These are phyloP conservation scores for Oncorhynchus mykiss DNA, from an alignment of 2,113 vertebrate genomes.

Conservation along the genomic window DNA sequence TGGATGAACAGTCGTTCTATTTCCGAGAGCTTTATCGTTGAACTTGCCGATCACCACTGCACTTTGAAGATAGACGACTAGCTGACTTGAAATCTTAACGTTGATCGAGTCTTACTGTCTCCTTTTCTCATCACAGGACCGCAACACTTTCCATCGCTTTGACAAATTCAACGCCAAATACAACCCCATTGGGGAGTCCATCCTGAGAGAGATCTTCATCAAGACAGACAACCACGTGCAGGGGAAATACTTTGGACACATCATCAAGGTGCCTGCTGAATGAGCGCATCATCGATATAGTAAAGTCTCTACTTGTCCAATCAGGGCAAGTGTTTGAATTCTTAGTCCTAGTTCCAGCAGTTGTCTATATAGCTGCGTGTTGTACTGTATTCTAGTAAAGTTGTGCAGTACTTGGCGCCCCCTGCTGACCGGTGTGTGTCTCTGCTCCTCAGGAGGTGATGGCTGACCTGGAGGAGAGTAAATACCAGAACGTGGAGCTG, in stretches of 20 bases:
- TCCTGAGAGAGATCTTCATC: slow-evolving; percentile 97
- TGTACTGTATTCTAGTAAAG: background rate
- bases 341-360: too few relatives aligned
- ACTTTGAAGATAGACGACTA: background rate
- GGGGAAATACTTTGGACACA: slow-evolving; percentile 96
- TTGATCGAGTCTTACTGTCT: background rate
- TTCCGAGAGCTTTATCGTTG: background rate
- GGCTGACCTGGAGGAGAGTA: slow-evolving; percentile 80
- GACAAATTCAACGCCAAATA: slow-evolving; percentile 99
- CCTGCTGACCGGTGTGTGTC: slow-evolving; percentile 31
- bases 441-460: slow-evolving; percentile 81
- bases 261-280: slow-evolving; percentile 80
- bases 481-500: too few relatives aligned
- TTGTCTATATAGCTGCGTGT: too few relatives aligned
- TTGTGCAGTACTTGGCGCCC: background rate
- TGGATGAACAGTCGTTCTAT: too few relatives aligned
- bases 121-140: slow-evolving; percentile 75
- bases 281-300: background rate
- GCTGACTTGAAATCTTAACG: background rate
- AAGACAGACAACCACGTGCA: slow-evolving; percentile 93
- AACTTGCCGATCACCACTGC: too few relatives aligned
- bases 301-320: background rate
- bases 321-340: background rate
- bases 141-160: slow-evolving; percentile 97
- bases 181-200: slow-evolving; percentile 97